Conservation (phyloP, 2,113 vertebrate species). For the Riparia riparia region DNA sequence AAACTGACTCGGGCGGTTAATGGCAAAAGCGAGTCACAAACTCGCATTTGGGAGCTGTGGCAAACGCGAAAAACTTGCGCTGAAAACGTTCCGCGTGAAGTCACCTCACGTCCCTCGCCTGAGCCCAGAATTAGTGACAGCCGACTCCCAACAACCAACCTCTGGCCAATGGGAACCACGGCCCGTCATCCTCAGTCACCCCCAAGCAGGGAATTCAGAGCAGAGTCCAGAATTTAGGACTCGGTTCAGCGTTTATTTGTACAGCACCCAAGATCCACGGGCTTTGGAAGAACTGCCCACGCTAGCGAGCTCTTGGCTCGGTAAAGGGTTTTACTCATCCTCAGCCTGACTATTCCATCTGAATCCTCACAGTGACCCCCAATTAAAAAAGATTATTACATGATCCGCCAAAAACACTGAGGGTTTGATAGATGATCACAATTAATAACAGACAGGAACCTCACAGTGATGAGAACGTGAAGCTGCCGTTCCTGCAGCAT, state of each 20-base stretch:
- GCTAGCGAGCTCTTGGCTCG: background rate
- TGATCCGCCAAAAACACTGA: background rate
- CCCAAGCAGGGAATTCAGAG: background rate
- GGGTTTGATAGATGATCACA: slow-evolving; percentile 27
- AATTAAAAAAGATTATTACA: background rate
- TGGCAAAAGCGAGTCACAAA: background rate
- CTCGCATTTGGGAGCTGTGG: background rate
- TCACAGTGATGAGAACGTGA: background rate
- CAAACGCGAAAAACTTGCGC: fast-evolving
- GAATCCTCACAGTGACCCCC: background rate
- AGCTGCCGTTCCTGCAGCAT: background rate
- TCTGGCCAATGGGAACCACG: background rate
- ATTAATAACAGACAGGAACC: slow-evolving; percentile 11
- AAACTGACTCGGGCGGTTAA: slow-evolving; percentile 6
- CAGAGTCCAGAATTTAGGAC: background rate
- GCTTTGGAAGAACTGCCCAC: background rate
- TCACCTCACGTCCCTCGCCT: fast-evolving
- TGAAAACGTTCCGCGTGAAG: fast-evolving
- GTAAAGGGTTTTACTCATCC: background rate
- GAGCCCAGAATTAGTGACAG: background rate
- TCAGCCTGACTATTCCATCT: background rate
- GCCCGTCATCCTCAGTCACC: background rate
- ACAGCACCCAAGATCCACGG: background rate
- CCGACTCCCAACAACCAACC: background rate
- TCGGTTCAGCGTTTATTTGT: background rate